These are phyloP conservation scores for Holotrichia oblita DNA, from an alignment of 1,140 invertebrate genomes.

Conservation along the genomic window DNA sequence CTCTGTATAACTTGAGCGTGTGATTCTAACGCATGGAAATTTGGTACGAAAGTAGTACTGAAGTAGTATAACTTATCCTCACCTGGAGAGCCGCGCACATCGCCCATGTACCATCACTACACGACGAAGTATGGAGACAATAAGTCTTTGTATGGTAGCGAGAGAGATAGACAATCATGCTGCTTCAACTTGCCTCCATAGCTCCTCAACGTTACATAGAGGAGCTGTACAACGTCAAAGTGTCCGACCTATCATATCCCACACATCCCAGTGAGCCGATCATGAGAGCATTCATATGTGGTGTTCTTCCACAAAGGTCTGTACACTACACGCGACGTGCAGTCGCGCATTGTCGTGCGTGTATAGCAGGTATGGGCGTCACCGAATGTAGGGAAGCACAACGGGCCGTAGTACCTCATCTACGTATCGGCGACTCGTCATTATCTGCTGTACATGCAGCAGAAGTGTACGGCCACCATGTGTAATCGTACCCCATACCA, in stretches of 20 bases:
- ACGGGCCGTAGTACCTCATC: not conserved
- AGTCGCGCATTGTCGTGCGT: not conserved
- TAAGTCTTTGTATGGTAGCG: not conserved
- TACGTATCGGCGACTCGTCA: not conserved
- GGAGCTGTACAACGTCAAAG: not conserved
- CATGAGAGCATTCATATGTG: not conserved
- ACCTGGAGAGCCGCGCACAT: too few relatives aligned
- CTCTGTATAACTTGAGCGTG: too few relatives aligned
- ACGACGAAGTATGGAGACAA: not conserved
- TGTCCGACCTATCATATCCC: not conserved
- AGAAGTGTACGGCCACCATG: too few relatives aligned
- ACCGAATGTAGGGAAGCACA: not conserved
- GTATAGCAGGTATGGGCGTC: not conserved
- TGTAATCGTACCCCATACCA: too few relatives aligned
- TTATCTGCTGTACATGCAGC: not conserved
- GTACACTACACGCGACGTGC: not conserved
- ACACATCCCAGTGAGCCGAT: not conserved
- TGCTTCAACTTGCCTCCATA: not conserved
- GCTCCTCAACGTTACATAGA: not conserved
- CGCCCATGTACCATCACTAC: not conserved
- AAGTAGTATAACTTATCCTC: too few relatives aligned
- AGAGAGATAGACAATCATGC: not conserved
- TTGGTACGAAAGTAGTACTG: too few relatives aligned
- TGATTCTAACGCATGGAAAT: too few relatives aligned
- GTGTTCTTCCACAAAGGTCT: not conserved